A percentile compares a stretch with the other conserved stretches of the same genome.
phyloP scores from a whole-genome alignment of 2,888 invertebrate species.

The Imbricaverruca yamaguchii region DNA sequence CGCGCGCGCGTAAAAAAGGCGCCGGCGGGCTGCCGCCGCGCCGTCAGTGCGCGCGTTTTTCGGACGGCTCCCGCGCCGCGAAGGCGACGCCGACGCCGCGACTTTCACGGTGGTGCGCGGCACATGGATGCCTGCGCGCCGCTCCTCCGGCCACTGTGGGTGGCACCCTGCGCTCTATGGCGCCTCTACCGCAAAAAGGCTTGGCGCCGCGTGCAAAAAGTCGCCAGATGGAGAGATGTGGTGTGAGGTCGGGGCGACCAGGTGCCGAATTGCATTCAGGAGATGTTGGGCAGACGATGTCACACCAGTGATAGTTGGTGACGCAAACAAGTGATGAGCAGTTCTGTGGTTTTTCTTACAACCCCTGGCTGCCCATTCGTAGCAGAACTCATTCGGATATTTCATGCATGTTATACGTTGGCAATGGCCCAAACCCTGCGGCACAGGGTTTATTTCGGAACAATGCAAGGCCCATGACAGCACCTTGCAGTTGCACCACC shows the following conservation, averaged over 20 bases:
- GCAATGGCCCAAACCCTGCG: no score
- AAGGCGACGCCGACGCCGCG: background rate
- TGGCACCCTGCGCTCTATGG: background rate
- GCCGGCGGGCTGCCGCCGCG: background rate
- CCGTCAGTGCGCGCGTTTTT: background rate
- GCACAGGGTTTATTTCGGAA: no score
- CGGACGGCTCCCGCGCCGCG: background rate
- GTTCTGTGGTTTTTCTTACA: no score
- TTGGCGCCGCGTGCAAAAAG: background rate
- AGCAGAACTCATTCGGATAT: no score
- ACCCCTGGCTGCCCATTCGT: no score
- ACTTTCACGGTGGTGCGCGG: background rate
- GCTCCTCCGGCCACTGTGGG: background rate
- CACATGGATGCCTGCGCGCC: background rate
- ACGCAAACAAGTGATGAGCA: no score
- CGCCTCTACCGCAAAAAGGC: background rate
- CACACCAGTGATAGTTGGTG: no score
- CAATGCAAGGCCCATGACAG: no score
- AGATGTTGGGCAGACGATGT: no score
- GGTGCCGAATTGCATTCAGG: no score
- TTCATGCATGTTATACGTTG: no score
- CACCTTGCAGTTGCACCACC: no score
- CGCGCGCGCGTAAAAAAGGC: background rate
- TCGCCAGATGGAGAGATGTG: background rate
- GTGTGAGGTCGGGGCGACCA: background rate